Evolutionary conservation across 2,113 vertebrate genomes (phyloP), one percentile per base, ranked within the genome.

Genomic region (Camelus bactrianus): DNA sequence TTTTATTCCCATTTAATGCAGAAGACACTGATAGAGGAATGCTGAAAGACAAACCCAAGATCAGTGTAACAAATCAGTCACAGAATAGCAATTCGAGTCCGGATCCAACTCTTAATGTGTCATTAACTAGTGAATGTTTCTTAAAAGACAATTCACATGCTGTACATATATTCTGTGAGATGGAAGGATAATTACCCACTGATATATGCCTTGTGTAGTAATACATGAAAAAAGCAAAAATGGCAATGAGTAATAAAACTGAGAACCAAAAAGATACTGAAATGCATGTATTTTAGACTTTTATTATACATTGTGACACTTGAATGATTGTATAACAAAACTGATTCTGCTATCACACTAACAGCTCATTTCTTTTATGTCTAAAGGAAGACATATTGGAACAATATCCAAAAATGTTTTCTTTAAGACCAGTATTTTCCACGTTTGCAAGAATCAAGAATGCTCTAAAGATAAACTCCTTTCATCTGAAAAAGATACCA

Each of bases 401-500:
- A 73, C 10, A 91, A 84, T 46, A 73, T 6, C 17, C 22, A 42
- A 75, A 96, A 92, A 72, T 56, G 2, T 88, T 96, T 88, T 56
- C 50, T 28, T 76, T 87, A 56, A 75, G 64, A 67, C 60, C 24
- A 84, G 22, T 60, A 89, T 73, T 89, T 86, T 91, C 72, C 75
- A 89, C 72, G 60, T 91, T 81, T 89, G 73, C 1, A 94, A 67
- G 20, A 92, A 93, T 54, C 52, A 82, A 92, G 79, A 95, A 65
- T 76, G 64, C 48, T 94, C 26, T 87, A 90, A 91, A 94, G 13
- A 92, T 30, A 92, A 85, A 89, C 6, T 86, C 50, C 20, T 88
- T 88, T 96, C 67, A 91, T 92, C 35, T 91, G 20, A 69, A 93
- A 94, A 83, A 58, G n/a, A 26, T 83, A 87, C 35, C 1, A 94